Conservation (phyloP, 2,888 invertebrate genomes). For the Mythimna loreyi region DNA sequence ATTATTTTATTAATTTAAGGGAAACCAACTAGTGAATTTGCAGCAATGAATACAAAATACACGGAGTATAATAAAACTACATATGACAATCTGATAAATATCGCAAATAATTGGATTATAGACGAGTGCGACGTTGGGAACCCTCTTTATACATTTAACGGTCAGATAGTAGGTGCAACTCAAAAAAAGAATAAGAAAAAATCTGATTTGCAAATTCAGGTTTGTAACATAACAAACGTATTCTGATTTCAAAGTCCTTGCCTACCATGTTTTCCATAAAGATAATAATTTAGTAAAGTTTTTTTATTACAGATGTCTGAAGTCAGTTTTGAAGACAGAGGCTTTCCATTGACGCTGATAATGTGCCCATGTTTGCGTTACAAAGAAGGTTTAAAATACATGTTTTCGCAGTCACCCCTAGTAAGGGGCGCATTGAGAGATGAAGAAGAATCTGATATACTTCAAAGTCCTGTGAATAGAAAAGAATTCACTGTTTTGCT, state of each 20-base stretch:
- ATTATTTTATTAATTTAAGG: constrained; percentile 64
- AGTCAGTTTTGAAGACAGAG: constrained; percentile 74
- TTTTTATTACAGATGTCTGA: constrained; percentile 75
- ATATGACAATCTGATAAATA: constrained; percentile 80
- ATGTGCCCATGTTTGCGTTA: constrained; percentile 79
- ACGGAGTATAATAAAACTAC: constrained; percentile 82
- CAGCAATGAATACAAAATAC: constrained; percentile 79
- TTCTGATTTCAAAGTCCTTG: not conserved
- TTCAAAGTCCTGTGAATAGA: constrained; percentile 73
- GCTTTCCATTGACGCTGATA: constrained; percentile 83
- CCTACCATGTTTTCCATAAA: not conserved
- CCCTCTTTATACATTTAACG: constrained; percentile 79
- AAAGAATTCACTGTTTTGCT: constrained; percentile 82
- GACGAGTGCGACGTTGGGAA: constrained; percentile 79
- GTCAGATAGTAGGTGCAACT: constrained; percentile 75
- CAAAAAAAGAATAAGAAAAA: constrained; percentile 84
- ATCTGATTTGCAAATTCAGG: constrained; percentile 81
- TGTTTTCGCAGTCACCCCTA: constrained; percentile 72
- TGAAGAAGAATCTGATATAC: constrained; percentile 74
- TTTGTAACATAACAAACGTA: constrained; percentile 37
- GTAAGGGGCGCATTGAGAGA: constrained; percentile 75
- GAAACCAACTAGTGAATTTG: constrained; percentile 78
- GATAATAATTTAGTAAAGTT: not conserved
- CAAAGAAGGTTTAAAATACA: constrained; percentile 76
- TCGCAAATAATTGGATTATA: constrained; percentile 85